Base-by-base conservation (phyloP, 2,113 vertebrate species). In the Alouatta palliata region DNA sequence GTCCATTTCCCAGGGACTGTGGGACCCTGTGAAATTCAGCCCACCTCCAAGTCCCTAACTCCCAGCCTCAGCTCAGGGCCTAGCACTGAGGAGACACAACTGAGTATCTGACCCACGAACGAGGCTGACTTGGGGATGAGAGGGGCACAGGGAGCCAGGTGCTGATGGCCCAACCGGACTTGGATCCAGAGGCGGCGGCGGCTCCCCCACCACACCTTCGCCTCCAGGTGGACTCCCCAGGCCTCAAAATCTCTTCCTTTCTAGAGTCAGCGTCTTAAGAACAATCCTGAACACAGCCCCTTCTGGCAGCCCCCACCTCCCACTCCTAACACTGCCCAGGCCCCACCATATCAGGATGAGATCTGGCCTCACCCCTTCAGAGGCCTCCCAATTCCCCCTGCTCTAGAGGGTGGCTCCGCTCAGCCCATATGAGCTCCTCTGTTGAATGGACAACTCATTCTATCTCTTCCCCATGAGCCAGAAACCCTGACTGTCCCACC, bases 361-460 rank as follows among this genome's bases (percentile, higher is more conserved):
- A 37, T 13, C 71, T 6, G 7, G 47, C 35, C 0, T 8, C 52
- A 3, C 1, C 14, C 43, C 70, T 14, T 5, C 8, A 13, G 8
- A n/a, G 52, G 43, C 32, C 21, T 32, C 73, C 40, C 56, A 0
- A 3, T 30, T 58, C 30, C 23, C 3, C 25, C 37, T 0, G 0
- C 58, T 35, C 14, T 0, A 3, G 8, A 68, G 23, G n/a, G 11
- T 2, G 45, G 35, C 54, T 54, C 1, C 0, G 0, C 40, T 35
- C 49, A 70, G 70, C 7, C 54, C 8, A 1, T 19, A 8, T 7
- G 0, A 5, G 40, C 23, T 25, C 23, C 58, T 37, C 6, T 40
- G 49, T 25, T 13, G n/a, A 25, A 68, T 6, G 6, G 4, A 23
- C 0, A 25, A 40, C 23, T 32, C 9, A 8, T 35, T 58, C 40